Evolutionary conservation across 2,113 vertebrate species (phyloP).

Genomic region (Sturnira hondurensis): DNA sequence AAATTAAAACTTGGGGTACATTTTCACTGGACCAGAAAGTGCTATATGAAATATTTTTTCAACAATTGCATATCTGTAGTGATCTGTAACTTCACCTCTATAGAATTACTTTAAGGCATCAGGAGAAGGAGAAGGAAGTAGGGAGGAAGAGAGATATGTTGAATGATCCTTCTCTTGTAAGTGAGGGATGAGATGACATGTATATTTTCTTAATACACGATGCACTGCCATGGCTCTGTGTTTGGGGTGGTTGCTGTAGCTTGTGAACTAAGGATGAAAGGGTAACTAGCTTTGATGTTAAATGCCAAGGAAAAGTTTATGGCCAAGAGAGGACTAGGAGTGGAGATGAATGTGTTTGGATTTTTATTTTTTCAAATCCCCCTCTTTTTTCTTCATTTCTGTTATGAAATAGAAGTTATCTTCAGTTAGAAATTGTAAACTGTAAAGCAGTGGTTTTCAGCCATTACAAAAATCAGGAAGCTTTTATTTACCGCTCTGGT

Average conservation of each 20-base stretch:
- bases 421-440: not conserved
- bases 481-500: not conserved
- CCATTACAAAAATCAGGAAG: not conserved
- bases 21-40: not conserved
- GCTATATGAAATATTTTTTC: not conserved
- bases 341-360: not conserved
- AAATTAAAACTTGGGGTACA: not conserved
- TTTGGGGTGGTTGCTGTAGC: not conserved
- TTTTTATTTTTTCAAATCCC: not conserved
- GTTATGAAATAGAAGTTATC: not conserved
- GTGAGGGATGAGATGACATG: not conserved
- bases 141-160: not conserved
- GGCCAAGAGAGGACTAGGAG: not conserved
- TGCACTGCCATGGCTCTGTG: not conserved
- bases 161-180: not conserved
- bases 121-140: not conserved
- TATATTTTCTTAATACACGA: not conserved
- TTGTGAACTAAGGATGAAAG: constrained; percentile 39
- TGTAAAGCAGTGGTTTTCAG: not conserved
- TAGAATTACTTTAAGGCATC: not conserved
- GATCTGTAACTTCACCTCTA: not conserved
- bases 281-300: constrained; percentile 65
- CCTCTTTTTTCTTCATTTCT: not conserved
- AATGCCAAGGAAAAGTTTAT: constrained; percentile 69
- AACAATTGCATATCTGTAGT: not conserved